Evolutionary conservation across 2,797 vertebrate genomes (phyloP).

Genomic region (Enteromius afrohamiltoni): DNA sequence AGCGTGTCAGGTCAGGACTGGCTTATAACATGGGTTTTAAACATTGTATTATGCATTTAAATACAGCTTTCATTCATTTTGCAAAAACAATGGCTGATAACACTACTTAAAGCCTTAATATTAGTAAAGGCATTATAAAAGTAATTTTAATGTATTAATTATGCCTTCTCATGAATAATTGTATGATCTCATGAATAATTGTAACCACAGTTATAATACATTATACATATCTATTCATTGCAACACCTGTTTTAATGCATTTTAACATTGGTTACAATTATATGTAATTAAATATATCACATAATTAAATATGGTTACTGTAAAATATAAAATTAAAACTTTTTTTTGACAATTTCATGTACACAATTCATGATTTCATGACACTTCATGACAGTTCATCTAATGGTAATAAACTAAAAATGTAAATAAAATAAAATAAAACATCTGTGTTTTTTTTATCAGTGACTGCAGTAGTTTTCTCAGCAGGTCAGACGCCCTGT

Average conservation of each 20-base stretch:
- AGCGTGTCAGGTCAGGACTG: not conserved
- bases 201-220: not conserved
- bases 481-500: not conserved
- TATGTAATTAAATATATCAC: too few species aligned
- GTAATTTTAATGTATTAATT: not conserved
- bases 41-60: not conserved
- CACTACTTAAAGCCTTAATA: not conserved
- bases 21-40: not conserved
- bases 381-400: not conserved
- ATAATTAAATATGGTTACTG: too few species aligned
- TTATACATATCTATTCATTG: not conserved
- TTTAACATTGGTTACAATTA: not conserved
- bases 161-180: not conserved
- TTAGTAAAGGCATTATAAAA: not conserved
- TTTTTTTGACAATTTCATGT: not conserved
- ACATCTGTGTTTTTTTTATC: not conserved
- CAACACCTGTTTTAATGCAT: not conserved
- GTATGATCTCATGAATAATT: not conserved
- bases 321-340: too few species aligned
- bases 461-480: conserved; percentile 39
- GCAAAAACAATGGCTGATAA: not conserved
- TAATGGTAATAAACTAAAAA: not conserved
- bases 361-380: not conserved
- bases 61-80: not conserved
- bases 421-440: not conserved